Evolutionary conservation across 2,888 invertebrate species (phyloP).

Genomic region (Pseudanteris insignis): DNA sequence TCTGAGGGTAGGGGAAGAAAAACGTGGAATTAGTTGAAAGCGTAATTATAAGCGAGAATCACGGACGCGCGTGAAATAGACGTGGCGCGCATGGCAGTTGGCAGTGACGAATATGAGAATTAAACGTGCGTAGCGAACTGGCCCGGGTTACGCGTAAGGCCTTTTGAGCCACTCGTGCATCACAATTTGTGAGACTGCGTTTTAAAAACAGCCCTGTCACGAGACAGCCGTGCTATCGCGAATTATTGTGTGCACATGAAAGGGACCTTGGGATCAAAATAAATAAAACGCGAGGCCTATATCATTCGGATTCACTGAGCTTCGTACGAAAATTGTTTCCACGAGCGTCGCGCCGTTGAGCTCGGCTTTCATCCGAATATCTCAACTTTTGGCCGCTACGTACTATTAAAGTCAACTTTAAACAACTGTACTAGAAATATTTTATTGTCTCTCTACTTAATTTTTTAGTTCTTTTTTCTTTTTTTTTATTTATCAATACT

Average conservation of each 20-base stretch:
- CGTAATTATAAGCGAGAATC: too few species aligned
- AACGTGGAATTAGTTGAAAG: too few species aligned
- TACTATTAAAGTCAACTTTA: too few species aligned
- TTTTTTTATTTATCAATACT: too few species aligned
- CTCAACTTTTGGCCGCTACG: too few species aligned
- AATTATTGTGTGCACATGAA: constrained; percentile 37
- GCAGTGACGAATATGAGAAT: constrained; percentile 55
- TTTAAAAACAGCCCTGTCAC: constrained; percentile 44
- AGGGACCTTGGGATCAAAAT: constrained; percentile 24
- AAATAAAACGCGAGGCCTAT: constrained; percentile 11
- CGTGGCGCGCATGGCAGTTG: constrained; percentile 45
- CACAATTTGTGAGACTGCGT: constrained; percentile 46
- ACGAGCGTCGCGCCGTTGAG: neutral
- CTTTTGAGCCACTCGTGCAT: constrained; percentile 52
- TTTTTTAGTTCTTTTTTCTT: too few species aligned
- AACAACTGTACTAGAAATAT: too few species aligned
- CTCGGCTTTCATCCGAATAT: too few species aligned
- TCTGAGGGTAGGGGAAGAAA: too few species aligned
- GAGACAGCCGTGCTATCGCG: constrained; percentile 31
- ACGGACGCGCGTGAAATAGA: constrained; percentile 31
- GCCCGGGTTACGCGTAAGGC: constrained; percentile 27
- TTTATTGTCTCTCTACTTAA: too few species aligned
- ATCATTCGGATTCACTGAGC: constrained; percentile 17
- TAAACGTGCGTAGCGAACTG: constrained; percentile 34
- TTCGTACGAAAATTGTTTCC: constrained; percentile 25